Evolutionary conservation across 2,113 vertebrate genomes (phyloP).

Genomic region (Vidua chalybeata): DNA sequence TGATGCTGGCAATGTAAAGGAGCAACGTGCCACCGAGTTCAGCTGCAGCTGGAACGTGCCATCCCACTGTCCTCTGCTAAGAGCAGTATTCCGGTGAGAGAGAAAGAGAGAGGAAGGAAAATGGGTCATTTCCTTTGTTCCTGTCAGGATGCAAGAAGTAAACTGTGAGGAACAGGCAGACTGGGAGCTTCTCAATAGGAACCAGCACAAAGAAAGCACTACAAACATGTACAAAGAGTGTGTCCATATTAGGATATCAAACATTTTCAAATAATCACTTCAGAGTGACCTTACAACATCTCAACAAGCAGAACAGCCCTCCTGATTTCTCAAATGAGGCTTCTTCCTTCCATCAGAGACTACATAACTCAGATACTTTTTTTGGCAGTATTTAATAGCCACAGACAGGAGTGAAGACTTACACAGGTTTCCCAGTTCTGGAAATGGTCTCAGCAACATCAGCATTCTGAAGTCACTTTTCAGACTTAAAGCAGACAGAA

Average conservation of each 20-base stretch:
- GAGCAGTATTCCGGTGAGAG: not conserved
- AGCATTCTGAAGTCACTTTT: not conserved
- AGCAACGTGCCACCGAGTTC: not conserved
- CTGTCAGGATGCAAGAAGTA: conserved; percentile 57
- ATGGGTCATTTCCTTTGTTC: conserved; percentile 67
- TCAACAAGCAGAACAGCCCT: not conserved
- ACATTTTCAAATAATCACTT: not conserved
- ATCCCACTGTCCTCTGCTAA: not conserved
- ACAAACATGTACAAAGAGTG: not conserved
- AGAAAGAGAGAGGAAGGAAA: conserved; percentile 59
- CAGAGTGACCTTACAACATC: not conserved
- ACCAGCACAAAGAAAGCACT: not conserved
- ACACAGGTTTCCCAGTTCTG: not conserved
- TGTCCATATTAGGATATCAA: conserved; percentile 17
- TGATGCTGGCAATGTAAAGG: not conserved
- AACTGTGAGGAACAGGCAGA: conserved; percentile 15
- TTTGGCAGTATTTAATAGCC: not conserved
- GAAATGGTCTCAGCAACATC: not conserved
- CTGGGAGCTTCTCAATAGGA: conserved; percentile 41
- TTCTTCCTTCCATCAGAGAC: not conserved
- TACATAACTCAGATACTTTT: not conserved
- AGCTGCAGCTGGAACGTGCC: not conserved
- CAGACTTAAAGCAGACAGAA: not conserved
- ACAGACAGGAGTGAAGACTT: not conserved
- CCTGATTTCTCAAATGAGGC: not conserved